Percentiles rank a stretch among this genome's conserved stretches.
phyloP scores from a whole-genome alignment of 2,888 invertebrate genomes.

The Calliopum simillimum region DNA sequence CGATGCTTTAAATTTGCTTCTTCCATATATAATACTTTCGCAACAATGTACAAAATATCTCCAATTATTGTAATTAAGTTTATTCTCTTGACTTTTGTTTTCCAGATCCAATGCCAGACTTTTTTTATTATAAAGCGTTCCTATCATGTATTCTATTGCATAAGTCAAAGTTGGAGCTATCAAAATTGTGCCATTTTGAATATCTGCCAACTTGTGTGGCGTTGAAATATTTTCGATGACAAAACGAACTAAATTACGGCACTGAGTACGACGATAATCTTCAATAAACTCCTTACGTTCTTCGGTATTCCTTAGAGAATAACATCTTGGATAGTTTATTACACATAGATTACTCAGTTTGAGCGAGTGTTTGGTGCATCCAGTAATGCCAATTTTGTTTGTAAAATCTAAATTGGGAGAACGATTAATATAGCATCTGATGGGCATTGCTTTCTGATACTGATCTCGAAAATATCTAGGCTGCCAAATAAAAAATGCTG shows the following conservation, averaged over 20 bases:
- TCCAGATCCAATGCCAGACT: conserved; percentile 50
- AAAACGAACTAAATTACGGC: conserved; percentile 78
- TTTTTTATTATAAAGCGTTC: conserved; percentile 52
- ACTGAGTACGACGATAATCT: conserved; percentile 83
- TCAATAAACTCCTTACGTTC: conserved; percentile 55
- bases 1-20: conserved; percentile 52
- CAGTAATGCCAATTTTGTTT: conserved; percentile 68
- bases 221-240: conserved; percentile 49
- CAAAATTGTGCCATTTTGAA: conserved; percentile 69
- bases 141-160: conserved; percentile 51
- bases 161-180: conserved; percentile 46
- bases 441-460: conserved; percentile 44
- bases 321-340: conserved; percentile 78
- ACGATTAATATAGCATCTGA: conserved; percentile 60
- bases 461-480: conserved; percentile 55
- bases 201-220: conserved; percentile 64
- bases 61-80: conserved; percentile 44
- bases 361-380: conserved; percentile 63
- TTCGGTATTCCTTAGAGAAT: conserved; percentile 53
- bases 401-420: conserved; percentile 65
- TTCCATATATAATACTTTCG: conserved; percentile 60
- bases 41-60: conserved; percentile 54
- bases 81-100: conserved; percentile 33
- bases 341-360: conserved; percentile 57
- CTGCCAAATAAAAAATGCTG: conserved; percentile 80